Evolutionary conservation across 2,888 invertebrate genomes (phyloP).

Genomic region (Tetanocera ferruginea): DNA sequence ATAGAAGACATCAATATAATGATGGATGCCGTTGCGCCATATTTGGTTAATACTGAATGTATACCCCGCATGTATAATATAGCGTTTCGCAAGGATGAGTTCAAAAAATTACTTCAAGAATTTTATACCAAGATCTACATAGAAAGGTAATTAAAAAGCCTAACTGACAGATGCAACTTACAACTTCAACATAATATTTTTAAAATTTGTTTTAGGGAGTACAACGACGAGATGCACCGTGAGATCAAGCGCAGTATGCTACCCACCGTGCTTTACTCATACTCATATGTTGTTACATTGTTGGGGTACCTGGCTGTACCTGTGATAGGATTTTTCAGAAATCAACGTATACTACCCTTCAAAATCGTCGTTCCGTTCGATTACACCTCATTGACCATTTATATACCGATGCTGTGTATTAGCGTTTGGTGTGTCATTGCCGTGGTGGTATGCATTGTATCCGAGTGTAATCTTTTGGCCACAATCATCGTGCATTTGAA

Average conservation of each 20-base stretch:
- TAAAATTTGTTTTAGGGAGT: slow-evolving; percentile 39
- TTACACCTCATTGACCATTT: slow-evolving; percentile 50
- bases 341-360: slow-evolving; percentile 56
- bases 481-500: slow-evolving; percentile 62
- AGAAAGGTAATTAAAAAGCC: slow-evolving; percentile 46
- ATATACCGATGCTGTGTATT: slow-evolving; percentile 50
- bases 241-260: slow-evolving; percentile 54
- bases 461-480: slow-evolving; percentile 60
- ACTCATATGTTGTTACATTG: slow-evolving; percentile 54
- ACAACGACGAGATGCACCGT: slow-evolving; percentile 44
- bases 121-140: slow-evolving; percentile 59
- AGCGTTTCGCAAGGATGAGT: slow-evolving; percentile 42
- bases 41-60: slow-evolving; percentile 49
- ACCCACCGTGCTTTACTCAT: slow-evolving; percentile 54
- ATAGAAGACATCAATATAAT: slow-evolving; percentile 44
- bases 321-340: slow-evolving; percentile 51
- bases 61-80: slow-evolving; percentile 44
- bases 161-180: too few relatives aligned
- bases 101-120: slow-evolving; percentile 54
- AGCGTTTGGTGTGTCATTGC: slow-evolving; percentile 55
- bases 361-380: slow-evolving; percentile 57
- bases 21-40: slow-evolving; percentile 42
- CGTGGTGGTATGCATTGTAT: slow-evolving; percentile 55
- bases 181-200: too few relatives aligned
- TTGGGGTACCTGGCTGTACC: slow-evolving; percentile 52